Conservation (phyloP, 2,888 invertebrate species). For the Eledone cirrhosa region DNA sequence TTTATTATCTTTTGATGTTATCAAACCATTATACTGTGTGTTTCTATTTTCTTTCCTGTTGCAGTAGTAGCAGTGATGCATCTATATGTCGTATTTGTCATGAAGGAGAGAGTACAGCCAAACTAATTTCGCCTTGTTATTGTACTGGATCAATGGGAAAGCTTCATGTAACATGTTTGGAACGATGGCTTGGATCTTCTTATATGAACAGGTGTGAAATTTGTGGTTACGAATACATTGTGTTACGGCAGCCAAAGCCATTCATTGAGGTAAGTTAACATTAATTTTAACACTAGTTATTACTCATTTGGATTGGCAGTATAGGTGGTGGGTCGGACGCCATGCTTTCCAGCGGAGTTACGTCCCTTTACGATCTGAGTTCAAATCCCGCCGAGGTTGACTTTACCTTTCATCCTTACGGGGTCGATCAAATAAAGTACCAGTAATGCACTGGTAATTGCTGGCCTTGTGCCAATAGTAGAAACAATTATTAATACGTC, state of each 20-base stretch:
- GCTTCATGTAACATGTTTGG: slow-evolving; percentile 78
- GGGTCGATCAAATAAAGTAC: too few relatives aligned
- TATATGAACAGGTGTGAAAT: slow-evolving; percentile 81
- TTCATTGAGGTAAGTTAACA: slow-evolving; percentile 64
- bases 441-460: too few relatives aligned
- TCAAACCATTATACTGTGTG: not conserved
- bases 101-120: slow-evolving; percentile 69
- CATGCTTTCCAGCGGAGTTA: too few relatives aligned
- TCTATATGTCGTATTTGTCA: slow-evolving; percentile 70
- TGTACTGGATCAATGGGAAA: slow-evolving; percentile 77
- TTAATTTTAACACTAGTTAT: too few relatives aligned
- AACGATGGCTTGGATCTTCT: slow-evolving; percentile 77
- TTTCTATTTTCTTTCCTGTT: not conserved
- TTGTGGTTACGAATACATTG: slow-evolving; percentile 76
- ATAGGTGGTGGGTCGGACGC: too few relatives aligned
- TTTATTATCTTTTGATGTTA: too few relatives aligned
- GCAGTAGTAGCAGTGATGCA: slow-evolving; percentile 35
- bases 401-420: too few relatives aligned
- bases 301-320: too few relatives aligned
- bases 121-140: slow-evolving; percentile 71
- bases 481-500: too few relatives aligned
- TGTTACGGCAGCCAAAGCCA: slow-evolving; percentile 71
- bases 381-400: too few relatives aligned
- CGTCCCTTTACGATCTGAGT: too few relatives aligned
- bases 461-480: too few relatives aligned